Evolutionary conservation across 2,113 vertebrate genomes (phyloP).

Genomic region (Cichladusa arquata): DNA sequence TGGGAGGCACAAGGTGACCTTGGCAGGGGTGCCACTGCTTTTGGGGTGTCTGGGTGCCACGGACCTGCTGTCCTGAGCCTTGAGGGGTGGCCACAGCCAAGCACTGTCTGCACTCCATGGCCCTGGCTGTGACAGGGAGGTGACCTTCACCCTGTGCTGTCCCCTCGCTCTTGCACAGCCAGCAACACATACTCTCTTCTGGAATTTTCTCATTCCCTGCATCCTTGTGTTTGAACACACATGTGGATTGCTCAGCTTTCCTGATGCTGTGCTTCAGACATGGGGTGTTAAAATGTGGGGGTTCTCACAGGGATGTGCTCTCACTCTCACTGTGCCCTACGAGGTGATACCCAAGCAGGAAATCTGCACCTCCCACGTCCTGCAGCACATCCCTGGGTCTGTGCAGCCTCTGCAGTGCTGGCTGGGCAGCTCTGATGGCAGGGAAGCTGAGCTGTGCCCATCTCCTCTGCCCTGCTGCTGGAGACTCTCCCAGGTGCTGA

Average conservation of each 20-base stretch:
- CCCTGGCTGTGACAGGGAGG: fast-evolving
- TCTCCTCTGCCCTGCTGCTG: neutral
- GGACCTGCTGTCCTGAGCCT: neutral
- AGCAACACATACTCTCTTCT: neutral
- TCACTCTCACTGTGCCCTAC: neutral
- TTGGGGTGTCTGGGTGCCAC: fast-evolving
- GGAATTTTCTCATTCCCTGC: neutral
- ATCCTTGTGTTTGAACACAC: fast-evolving
- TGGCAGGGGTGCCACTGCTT: neutral
- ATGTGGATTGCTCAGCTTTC: neutral
- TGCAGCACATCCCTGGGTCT: neutral
- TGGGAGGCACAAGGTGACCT: neutral
- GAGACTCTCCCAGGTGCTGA: neutral
- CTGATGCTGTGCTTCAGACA: fast-evolving
- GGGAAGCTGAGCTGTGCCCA: neutral
- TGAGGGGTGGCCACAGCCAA: neutral
- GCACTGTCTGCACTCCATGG: fast-evolving
- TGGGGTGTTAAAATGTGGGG: neutral
- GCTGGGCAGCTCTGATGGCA: neutral
- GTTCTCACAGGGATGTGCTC: neutral
- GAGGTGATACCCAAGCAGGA: neutral
- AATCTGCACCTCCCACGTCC: neutral
- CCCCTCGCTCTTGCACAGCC: neutral
- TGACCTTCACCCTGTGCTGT: neutral
- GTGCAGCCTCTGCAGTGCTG: neutral